phyloP scores from a whole-genome alignment of 2,797 vertebrate species.

The Periophthalmus magnuspinnatus region DNA sequence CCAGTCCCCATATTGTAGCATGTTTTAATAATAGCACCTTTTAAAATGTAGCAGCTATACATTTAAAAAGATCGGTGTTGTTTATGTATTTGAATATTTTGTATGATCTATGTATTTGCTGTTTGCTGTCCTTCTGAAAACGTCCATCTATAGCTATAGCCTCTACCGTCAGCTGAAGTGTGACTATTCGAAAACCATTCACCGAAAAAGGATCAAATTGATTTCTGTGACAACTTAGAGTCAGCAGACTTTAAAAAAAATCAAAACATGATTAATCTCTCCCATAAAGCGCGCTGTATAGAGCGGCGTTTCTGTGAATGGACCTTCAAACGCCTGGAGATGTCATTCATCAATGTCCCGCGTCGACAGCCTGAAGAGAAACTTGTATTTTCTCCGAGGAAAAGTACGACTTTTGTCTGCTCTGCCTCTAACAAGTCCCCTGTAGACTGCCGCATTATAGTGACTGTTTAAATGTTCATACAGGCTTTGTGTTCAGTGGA shows the following conservation, averaged over 20 bases:
- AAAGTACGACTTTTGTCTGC: conserved; percentile 43
- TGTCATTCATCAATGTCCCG: conserved; percentile 64
- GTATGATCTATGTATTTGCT: background rate
- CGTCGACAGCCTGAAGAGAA: conserved; percentile 24
- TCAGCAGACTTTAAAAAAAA: conserved; percentile 65
- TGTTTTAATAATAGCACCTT: no score
- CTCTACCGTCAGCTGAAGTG: conserved; percentile 43
- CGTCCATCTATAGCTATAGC: conserved; percentile 21
- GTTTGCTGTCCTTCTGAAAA: background rate
- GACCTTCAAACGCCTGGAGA: conserved; percentile 58
- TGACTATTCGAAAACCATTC: conserved; percentile 33
- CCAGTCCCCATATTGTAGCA: no score
- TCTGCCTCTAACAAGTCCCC: conserved; percentile 41
- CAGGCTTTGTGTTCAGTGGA: conserved; percentile 30
- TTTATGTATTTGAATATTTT: background rate
- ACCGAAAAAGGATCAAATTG: conserved; percentile 41
- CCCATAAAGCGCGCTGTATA: conserved; percentile 46
- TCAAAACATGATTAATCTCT: conserved; percentile 71
- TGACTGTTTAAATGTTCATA: conserved; percentile 9
- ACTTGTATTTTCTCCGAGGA: conserved; percentile 26
- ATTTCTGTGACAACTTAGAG: conserved; percentile 60
- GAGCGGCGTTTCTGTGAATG: conserved; percentile 52
- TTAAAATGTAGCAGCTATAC: no score
- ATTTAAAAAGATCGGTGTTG: no score
- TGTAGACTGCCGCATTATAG: conserved; percentile 36